Percentiles rank a stretch among this genome's conserved stretches.
Evolutionary conservation across 2,797 vertebrate species (phyloP).

Genomic region (Cyprinodon diabolis): DNA sequence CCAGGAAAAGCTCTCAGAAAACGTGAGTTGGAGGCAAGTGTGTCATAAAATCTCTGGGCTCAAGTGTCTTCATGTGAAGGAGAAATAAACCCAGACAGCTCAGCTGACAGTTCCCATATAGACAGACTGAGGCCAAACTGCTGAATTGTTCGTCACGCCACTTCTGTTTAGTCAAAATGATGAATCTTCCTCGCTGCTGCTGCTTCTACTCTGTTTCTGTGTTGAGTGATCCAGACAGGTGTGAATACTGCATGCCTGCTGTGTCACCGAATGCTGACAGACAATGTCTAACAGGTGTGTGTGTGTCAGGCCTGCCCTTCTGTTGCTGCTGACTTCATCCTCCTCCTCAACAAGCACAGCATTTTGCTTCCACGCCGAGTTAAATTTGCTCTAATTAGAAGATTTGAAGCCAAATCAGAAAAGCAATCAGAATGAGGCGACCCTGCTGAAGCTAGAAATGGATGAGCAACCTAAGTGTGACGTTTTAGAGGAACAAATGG

Average conservation of each 20-base stretch:
- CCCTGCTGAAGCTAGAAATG: background rate
- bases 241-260: conserved; percentile 50
- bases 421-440: conserved; percentile 12
- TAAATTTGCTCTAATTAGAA: conserved; percentile 26
- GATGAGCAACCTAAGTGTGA: background rate
- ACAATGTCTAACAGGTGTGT: conserved; percentile 47
- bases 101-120: background rate
- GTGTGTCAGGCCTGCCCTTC: conserved; percentile 28
- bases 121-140: conserved; percentile 17
- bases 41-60: conserved; percentile 2
- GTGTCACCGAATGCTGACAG: conserved; percentile 59
- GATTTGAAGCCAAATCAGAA: background rate
- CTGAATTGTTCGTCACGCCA: conserved; percentile 8
- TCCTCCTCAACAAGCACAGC: background rate
- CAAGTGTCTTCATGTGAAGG: conserved; percentile 7
- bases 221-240: conserved; percentile 58
- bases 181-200: conserved; percentile 23
- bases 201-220: conserved; percentile 24
- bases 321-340: conserved; percentile 8
- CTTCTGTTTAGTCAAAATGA: conserved; percentile 17
- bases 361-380: conserved; percentile 10
- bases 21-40: background rate
- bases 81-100: background rate
- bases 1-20: conserved; percentile 10
- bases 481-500: background rate